A percentile compares a stretch with the other conserved stretches of the same genome.
Evolutionary conservation across 1,140 invertebrate genomes (phyloP).

Genomic region (Orchestia grillus): DNA sequence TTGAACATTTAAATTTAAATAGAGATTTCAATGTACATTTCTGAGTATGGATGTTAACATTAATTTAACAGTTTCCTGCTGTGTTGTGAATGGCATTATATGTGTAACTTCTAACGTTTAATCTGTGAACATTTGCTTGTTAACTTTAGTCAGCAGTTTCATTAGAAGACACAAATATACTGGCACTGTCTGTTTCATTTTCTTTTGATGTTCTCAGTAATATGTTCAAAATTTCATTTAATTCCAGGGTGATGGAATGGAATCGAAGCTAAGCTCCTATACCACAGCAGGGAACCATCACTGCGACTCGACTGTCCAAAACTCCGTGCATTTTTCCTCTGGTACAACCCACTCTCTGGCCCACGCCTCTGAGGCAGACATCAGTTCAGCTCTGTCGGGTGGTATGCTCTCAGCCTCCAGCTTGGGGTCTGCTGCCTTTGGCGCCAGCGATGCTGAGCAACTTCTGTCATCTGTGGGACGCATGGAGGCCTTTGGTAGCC

Average conservation of each 20-base stretch:
- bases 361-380: not conserved
- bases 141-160: not conserved
- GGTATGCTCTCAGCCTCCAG: not conserved
- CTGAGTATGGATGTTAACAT: not conserved
- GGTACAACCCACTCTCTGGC: not conserved
- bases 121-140: not conserved
- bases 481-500: not conserved
- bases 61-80: not conserved
- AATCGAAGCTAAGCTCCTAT: not conserved
- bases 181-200: not conserved
- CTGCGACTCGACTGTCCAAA: not conserved
- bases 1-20: not conserved
- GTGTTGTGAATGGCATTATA: not conserved
- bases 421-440: not conserved
- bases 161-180: not conserved
- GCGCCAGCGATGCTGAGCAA: constrained; percentile 3
- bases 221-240: not conserved
- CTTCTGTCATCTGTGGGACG: constrained; percentile 26
- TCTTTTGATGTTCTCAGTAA: not conserved
- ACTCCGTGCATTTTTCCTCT: not conserved
- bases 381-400: not conserved
- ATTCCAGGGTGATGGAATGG: not conserved
- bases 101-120: not conserved
- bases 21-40: not conserved
- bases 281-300: not conserved